Percentiles rank a stretch among this genome's conserved stretches.
These are phyloP conservation scores for Aphis gossypii DNA, from an alignment of 1,140 invertebrate genomes.

Conservation along the genomic window DNA sequence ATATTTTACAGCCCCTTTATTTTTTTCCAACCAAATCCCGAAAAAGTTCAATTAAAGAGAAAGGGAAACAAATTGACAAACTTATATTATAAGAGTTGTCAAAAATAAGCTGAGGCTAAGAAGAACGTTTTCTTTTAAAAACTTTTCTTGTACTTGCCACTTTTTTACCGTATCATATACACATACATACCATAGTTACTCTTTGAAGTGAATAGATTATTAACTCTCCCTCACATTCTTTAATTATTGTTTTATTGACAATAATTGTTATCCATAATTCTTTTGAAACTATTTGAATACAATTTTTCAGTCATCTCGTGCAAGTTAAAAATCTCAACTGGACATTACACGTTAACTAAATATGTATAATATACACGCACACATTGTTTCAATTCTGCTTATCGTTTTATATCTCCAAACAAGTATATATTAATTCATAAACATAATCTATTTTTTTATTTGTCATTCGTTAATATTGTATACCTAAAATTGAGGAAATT, in stretches of 20 bases:
- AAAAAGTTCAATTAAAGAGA: neutral
- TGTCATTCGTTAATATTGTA: neutral
- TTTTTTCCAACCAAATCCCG: neutral
- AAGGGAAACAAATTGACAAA: conserved; percentile 7
- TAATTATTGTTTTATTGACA: neutral
- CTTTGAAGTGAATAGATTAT: neutral
- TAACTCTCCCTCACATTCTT: neutral
- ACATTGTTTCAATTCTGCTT: neutral
- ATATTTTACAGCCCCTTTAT: neutral
- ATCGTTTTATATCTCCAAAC: neutral
- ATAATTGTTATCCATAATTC: neutral
- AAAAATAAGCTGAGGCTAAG: neutral
- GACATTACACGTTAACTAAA: neutral
- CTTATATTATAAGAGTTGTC: neutral
- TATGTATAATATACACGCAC: neutral
- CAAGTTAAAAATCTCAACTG: neutral
- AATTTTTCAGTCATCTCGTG: neutral
- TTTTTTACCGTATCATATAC: neutral
- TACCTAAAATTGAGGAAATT: neutral
- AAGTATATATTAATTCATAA: neutral
- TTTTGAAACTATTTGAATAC: too few relatives aligned
- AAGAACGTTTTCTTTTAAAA: neutral
- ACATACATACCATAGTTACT: neutral
- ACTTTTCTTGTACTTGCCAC: neutral
- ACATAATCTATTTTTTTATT: neutral